phyloP scores from a whole-genome alignment of 2,888 invertebrate genomes.

The Eurytoma adleriae region DNA sequence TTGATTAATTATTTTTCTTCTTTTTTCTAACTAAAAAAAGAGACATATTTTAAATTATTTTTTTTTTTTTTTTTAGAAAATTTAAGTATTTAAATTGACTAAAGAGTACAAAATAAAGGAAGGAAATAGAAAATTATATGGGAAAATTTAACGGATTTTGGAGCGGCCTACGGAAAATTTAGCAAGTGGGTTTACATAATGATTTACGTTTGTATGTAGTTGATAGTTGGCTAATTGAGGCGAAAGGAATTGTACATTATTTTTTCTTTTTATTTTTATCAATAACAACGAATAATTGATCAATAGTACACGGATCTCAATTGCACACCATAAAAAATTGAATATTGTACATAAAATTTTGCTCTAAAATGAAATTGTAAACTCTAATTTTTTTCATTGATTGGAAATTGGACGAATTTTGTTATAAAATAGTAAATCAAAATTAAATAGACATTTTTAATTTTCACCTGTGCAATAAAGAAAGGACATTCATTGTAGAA shows the following conservation, averaged over 20 bases:
- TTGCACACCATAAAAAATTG: constrained; percentile 24
- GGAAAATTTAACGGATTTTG: not conserved
- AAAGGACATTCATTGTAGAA: not conserved
- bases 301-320: constrained; percentile 16
- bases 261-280: constrained; percentile 17
- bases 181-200: not conserved
- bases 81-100: not conserved
- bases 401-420: constrained; percentile 45
- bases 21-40: not conserved
- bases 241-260: constrained; percentile 32
- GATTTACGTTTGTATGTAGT: not conserved
- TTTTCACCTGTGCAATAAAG: not conserved
- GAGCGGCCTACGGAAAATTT: not conserved
- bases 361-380: constrained; percentile 43
- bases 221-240: constrained; percentile 5
- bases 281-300: constrained; percentile 8
- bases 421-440: constrained; percentile 17
- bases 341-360: constrained; percentile 52
- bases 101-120: not conserved
- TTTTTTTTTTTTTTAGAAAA: not conserved
- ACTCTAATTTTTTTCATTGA: constrained; percentile 41
- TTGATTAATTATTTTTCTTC: not conserved
- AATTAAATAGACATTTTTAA: not conserved
- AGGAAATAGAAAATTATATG: not conserved
- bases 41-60: not conserved